These are phyloP conservation scores for Drosophila mojavensis DNA, from an alignment of 1,140 invertebrate species.

Conservation along the genomic window DNA sequence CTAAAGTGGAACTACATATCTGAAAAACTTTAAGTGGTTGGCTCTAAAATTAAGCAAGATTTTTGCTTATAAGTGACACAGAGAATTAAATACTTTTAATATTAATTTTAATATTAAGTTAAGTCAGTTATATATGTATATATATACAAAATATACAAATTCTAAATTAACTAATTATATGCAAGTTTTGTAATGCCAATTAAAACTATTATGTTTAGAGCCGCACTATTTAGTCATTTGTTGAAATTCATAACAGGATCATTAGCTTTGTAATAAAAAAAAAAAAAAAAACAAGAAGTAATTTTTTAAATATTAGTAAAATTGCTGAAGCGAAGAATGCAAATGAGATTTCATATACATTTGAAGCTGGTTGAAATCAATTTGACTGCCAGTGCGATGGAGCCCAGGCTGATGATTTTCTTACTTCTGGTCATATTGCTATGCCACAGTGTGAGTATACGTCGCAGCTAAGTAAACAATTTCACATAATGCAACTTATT, in stretches of 20 bases:
- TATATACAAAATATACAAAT: no score
- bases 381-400: neutral
- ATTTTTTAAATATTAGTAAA: neutral
- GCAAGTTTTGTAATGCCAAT: no score
- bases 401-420: neutral
- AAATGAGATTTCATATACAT: neutral
- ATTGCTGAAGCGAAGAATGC: neutral
- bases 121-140: no score
- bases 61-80: no score
- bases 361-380: neutral
- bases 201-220: no score
- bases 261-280: neutral
- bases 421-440: neutral
- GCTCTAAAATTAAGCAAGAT: no score
- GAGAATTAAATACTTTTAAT: no score
- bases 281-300: neutral
- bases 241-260: neutral
- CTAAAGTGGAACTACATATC: no score
- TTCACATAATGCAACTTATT: neutral
- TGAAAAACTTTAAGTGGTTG: no score
- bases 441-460: neutral
- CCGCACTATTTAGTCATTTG: no score
- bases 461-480: neutral
- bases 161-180: no score
- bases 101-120: no score